Conservation (phyloP, 2,888 invertebrate species). For the Rotaria socialis region DNA sequence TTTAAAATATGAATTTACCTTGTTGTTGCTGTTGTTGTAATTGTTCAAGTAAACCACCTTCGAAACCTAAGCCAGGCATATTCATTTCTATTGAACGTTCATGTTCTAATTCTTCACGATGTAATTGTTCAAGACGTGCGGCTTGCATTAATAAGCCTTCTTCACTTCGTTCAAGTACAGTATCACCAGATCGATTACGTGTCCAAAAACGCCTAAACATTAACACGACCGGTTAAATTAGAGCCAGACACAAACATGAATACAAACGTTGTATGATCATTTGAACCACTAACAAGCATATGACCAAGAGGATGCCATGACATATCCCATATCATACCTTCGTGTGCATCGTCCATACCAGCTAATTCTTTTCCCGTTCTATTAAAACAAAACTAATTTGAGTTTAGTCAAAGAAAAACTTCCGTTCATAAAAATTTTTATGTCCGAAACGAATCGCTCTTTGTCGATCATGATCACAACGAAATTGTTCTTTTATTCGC, state of each 20-base stretch:
- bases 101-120: constrained; percentile 59
- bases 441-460: no score
- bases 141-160: constrained; percentile 16
- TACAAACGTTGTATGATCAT: constrained; percentile 78
- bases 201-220: constrained; percentile 87
- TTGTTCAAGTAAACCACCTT: constrained; percentile 74
- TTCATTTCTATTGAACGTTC: constrained; percentile 67
- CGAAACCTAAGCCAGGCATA: constrained; percentile 96
- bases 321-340: constrained; percentile 96
- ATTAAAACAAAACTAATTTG: constrained; percentile 8
- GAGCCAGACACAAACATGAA: neutral
- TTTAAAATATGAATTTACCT: constrained; percentile 43
- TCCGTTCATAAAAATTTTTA: no score
- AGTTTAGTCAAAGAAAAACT: no score
- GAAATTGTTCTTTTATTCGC: no score
- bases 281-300: constrained; percentile 96
- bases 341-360: constrained; percentile 94
- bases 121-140: neutral
- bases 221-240: neutral
- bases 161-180: constrained; percentile 80
- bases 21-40: constrained; percentile 51
- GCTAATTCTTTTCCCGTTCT: constrained; percentile 87
- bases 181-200: constrained; percentile 91
- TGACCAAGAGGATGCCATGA: constrained; percentile 99
- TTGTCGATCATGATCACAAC: no score